These are phyloP conservation scores for Aurelia sp. DNA, from an alignment of 30 jellyfish, hydroid and myxozoan species.

Conservation along the genomic window DNA sequence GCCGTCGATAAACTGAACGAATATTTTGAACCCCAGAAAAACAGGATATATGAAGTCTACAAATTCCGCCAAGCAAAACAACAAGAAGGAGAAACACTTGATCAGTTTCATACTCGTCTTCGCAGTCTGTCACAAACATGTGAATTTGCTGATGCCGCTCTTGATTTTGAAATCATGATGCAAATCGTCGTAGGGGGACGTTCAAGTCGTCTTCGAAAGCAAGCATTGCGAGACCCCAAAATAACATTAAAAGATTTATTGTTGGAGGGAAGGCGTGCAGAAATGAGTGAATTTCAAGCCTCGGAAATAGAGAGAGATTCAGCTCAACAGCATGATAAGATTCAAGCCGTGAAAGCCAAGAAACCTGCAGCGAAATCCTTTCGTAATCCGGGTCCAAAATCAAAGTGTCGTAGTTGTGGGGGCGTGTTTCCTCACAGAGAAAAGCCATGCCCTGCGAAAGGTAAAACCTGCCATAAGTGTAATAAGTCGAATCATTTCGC, in stretches of 20 bases:
- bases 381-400: too few relatives aligned
- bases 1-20: neutral
- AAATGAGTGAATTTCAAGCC: constrained; percentile 6
- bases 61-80: neutral
- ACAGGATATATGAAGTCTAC: neutral
- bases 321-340: too few relatives aligned
- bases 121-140: neutral
- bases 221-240: constrained; percentile 11
- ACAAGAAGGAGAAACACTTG: neutral
- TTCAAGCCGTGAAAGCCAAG: neutral
- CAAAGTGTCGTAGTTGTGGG: constrained; percentile 9
- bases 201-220: neutral
- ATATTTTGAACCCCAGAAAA: neutral
- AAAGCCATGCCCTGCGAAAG: constrained; percentile 8
- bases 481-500: constrained; percentile 1
- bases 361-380: neutral
- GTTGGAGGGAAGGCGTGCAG: constrained; percentile 9
- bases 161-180: neutral
- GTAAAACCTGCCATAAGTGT: neutral
- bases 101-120: constrained; percentile 4
- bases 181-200: neutral
- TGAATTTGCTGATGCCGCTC: neutral
- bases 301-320: neutral
- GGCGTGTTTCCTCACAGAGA: neutral
- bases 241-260: neutral